These are phyloP conservation scores for Cosmorhoe ocellata DNA, from an alignment of 2,888 invertebrate species.

Conservation along the genomic window DNA sequence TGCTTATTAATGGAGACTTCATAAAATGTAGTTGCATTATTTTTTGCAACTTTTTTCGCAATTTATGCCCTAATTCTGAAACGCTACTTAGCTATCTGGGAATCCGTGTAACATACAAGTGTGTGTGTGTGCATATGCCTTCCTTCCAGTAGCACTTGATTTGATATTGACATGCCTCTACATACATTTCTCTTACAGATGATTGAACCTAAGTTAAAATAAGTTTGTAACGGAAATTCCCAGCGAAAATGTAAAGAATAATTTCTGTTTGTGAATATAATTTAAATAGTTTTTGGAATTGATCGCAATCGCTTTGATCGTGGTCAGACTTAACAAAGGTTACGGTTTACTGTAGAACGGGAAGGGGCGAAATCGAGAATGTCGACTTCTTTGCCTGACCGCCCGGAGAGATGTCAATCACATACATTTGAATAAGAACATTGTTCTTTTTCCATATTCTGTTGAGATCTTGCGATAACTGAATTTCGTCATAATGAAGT, in stretches of 20 bases:
- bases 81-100: no score
- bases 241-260: conserved; percentile 52
- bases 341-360: conserved; percentile 44
- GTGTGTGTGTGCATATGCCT: no score
- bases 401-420: conserved; percentile 80
- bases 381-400: conserved; percentile 53
- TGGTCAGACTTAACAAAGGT: conserved; percentile 71
- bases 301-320: conserved; percentile 69
- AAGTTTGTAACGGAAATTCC: conserved; percentile 61
- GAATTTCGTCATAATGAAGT: conserved; percentile 64
- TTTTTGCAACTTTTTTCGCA: neutral
- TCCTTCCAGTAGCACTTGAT: no score
- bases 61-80: no score
- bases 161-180: neutral
- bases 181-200: no score
- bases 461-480: conserved; percentile 72
- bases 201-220: conserved; percentile 29
- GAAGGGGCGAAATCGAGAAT: conserved; percentile 50
- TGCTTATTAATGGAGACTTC: conserved; percentile 21
- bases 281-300: conserved; percentile 68
- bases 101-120: no score
- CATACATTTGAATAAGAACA: conserved; percentile 74
- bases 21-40: neutral
- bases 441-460: conserved; percentile 69
- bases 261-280: conserved; percentile 53